A percentile compares a stretch with the other conserved stretches of the same genome.
These are phyloP conservation scores for Trichogramma pretiosum DNA, from an alignment of 1,140 invertebrate genomes.

Conservation along the genomic window DNA sequence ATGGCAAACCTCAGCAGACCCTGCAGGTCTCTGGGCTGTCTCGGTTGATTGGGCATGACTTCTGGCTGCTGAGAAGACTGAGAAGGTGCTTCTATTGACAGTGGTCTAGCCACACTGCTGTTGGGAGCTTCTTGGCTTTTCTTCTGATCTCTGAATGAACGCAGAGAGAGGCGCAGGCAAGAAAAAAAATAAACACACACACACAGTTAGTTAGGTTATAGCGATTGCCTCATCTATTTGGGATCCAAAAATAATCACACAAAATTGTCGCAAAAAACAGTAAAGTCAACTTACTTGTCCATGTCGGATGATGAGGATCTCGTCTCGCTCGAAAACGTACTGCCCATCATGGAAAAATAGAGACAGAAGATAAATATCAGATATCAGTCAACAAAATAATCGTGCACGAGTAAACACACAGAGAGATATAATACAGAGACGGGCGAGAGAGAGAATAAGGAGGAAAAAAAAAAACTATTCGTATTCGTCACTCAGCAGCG, in stretches of 20 bases:
- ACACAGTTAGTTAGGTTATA: no score
- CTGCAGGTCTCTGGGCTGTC: constrained; percentile 44
- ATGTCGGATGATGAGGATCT: constrained; percentile 23
- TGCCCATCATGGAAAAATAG: constrained; percentile 27
- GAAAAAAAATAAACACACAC: no score
- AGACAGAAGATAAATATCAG: background rate
- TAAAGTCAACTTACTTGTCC: constrained; percentile 24
- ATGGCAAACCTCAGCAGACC: constrained; percentile 56
- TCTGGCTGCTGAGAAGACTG: constrained; percentile 16
- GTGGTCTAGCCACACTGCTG: constrained; percentile 28
- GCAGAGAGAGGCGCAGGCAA: constrained; percentile 4
- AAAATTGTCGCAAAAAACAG: no score
- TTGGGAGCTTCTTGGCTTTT: constrained; percentile 14
- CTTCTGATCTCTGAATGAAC: constrained; percentile 21
- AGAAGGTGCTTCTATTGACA: constrained; percentile 34
- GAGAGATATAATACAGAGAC: no score
- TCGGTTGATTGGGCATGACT: constrained; percentile 34
- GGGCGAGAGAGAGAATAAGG: no score
- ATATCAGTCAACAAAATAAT: no score
- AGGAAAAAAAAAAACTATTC: no score
- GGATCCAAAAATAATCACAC: no score
- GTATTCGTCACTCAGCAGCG: no score
- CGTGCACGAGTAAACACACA: no score
- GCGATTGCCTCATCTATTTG: no score
- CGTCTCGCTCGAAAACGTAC: constrained; percentile 22